Conservation (phyloP, 2,797 vertebrate genomes). For the Spheniscus humboldti region DNA sequence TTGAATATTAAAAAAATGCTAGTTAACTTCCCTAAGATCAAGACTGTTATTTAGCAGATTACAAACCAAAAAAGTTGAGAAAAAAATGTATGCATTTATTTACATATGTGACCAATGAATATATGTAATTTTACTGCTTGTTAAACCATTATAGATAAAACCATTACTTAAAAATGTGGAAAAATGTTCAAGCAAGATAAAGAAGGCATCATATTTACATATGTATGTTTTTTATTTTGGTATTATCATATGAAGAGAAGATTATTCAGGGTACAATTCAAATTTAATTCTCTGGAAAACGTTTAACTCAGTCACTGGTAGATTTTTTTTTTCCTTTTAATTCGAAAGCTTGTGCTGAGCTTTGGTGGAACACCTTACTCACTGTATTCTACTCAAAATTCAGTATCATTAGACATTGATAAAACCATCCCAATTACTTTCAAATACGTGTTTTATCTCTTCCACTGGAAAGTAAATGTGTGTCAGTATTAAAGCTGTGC, state of each 20-base stretch:
- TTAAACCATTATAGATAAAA: constrained; percentile 9
- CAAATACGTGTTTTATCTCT: constrained; percentile 66
- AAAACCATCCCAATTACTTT: constrained; percentile 52
- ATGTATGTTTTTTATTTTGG: background rate
- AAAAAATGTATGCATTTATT: background rate
- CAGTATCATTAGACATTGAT: constrained; percentile 41
- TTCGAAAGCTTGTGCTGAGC: constrained; percentile 48
- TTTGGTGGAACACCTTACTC: constrained; percentile 70
- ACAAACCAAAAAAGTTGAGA: background rate
- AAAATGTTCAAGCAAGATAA: constrained; percentile 31
- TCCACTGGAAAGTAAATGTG: constrained; percentile 70
- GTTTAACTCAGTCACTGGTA: background rate
- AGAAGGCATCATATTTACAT: background rate
- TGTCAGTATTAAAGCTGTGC: constrained; percentile 76
- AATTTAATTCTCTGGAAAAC: constrained; percentile 26
- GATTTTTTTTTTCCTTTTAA: background rate
- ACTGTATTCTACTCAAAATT: constrained; percentile 37
- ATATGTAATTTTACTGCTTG: constrained; percentile 17
- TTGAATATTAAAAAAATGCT: background rate
- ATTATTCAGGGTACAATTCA: background rate
- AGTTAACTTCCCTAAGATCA: background rate
- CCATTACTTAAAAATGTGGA: background rate
- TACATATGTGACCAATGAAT: background rate
- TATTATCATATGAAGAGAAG: background rate
- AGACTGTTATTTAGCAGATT: constrained; percentile 13